Conservation (phyloP, 2,888 invertebrate genomes). For the Meliscaeva auricollis region DNA sequence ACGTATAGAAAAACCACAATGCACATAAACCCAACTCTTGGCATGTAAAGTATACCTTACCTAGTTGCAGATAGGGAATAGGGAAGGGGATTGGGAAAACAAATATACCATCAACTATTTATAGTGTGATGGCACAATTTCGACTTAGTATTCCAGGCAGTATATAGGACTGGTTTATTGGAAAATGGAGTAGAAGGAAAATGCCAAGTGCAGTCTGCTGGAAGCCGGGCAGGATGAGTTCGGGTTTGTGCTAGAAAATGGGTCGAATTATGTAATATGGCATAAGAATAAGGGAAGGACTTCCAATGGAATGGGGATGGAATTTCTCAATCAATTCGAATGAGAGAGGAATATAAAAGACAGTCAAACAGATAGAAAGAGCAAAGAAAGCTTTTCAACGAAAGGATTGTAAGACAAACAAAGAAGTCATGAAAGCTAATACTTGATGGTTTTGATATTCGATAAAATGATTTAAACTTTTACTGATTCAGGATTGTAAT, state of each 20-base stretch:
- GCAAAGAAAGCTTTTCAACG: slow-evolving; percentile 24
- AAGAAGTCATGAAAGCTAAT: too few species aligned
- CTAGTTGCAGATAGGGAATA: neutral
- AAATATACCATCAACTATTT: slow-evolving; percentile 20
- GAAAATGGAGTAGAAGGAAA: slow-evolving; percentile 84
- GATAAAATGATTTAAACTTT: too few species aligned
- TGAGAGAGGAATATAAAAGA: slow-evolving; percentile 13
- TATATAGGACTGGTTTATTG: slow-evolving; percentile 83
- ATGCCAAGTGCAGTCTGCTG: slow-evolving; percentile 83
- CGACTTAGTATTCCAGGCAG: slow-evolving; percentile 62
- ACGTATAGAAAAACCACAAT: neutral
- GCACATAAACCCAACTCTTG: neutral
- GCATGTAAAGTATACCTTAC: neutral
- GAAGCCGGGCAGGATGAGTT: slow-evolving; percentile 79
- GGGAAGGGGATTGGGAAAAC: slow-evolving; percentile 20
- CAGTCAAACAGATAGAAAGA: neutral
- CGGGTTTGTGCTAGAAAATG: slow-evolving; percentile 54
- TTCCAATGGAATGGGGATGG: slow-evolving; percentile 58
- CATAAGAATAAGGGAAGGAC: slow-evolving; percentile 6
- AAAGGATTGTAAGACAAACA: too few species aligned
- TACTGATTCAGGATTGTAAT: too few species aligned
- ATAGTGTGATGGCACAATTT: slow-evolving; percentile 69
- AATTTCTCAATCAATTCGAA: neutral
- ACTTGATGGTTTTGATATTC: too few species aligned
- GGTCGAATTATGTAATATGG: slow-evolving; percentile 72